A percentile compares a stretch with the other conserved stretches of the same genome.
Evolutionary conservation across 2,888 invertebrate species (phyloP).

Genomic region (Melanotus villosus): DNA sequence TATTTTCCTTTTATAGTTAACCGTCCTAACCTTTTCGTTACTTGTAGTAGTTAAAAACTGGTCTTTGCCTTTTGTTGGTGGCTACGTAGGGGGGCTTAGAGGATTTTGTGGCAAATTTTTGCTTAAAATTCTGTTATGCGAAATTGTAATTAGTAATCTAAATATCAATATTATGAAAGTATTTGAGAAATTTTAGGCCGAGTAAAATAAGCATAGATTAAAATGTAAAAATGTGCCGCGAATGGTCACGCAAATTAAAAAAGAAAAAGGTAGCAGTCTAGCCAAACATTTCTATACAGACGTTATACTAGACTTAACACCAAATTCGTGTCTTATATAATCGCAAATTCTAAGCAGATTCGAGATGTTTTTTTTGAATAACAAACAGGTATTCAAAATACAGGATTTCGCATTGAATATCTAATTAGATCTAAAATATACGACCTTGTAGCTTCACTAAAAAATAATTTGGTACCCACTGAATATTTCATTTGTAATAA

Average conservation of each 20-base stretch:
- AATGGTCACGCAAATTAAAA: background rate
- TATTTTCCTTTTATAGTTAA: no score
- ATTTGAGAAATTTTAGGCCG: no score
- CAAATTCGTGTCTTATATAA: conserved; percentile 33
- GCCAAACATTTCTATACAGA: conserved; percentile 7
- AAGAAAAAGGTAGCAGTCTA: background rate
- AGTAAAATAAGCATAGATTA: no score
- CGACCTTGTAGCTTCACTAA: conserved; percentile 46
- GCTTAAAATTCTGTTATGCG: no score
- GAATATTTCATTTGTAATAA: conserved; percentile 47
- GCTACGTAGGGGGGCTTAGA: no score
- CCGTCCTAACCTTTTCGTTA: no score
- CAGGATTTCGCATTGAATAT: conserved; percentile 47
- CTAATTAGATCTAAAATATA: conserved; percentile 47
- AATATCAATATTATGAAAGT: no score
- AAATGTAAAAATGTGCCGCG: background rate
- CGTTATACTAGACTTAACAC: conserved; percentile 8
- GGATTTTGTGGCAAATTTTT: no score
- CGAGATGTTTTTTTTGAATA: conserved; percentile 37
- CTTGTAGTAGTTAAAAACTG: no score
- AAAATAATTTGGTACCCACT: conserved; percentile 46
- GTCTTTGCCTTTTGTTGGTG: no score
- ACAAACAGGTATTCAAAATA: conserved; percentile 45
- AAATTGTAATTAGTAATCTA: no score
- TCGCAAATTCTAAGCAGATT: conserved; percentile 35